Conservation (phyloP, 2,113 vertebrate species). For the Fulmarus glacialis region DNA sequence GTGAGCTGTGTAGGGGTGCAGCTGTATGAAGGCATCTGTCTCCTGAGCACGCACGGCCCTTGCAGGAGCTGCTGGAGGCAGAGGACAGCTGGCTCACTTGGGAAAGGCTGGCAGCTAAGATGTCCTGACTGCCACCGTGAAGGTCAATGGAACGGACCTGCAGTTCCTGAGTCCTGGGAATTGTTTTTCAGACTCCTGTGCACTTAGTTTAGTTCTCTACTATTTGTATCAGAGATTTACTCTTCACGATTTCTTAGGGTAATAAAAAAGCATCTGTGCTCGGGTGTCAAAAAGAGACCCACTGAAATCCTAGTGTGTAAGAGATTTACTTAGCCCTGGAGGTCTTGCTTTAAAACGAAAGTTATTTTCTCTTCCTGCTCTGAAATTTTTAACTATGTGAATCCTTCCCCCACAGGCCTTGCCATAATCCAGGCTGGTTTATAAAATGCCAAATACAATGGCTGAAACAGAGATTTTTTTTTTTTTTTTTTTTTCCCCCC, state of each 20-base stretch:
- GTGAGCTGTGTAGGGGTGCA: accelerated
- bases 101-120: accelerated
- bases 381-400: not conserved
- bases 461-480: not conserved
- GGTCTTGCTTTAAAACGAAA: not conserved
- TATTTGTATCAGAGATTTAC: accelerated
- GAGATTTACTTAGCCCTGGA: not conserved
- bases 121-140: accelerated
- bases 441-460: not conserved
- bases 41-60: accelerated
- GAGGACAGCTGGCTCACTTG: accelerated
- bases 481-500: no score
- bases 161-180: not conserved
- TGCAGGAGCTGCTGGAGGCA: not conserved
- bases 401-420: not conserved
- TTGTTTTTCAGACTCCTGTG: not conserved
- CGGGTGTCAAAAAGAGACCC: accelerated
- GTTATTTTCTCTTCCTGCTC: not conserved
- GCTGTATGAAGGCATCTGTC: not conserved
- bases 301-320: not conserved
- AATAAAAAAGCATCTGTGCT: not conserved
- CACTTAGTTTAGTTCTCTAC: accelerated
- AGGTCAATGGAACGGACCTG: accelerated
- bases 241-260: not conserved
- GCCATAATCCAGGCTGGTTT: not conserved